Base-by-base conservation (phyloP, 2,113 vertebrate species). In the Pyxicephalus adspersus region DNA sequence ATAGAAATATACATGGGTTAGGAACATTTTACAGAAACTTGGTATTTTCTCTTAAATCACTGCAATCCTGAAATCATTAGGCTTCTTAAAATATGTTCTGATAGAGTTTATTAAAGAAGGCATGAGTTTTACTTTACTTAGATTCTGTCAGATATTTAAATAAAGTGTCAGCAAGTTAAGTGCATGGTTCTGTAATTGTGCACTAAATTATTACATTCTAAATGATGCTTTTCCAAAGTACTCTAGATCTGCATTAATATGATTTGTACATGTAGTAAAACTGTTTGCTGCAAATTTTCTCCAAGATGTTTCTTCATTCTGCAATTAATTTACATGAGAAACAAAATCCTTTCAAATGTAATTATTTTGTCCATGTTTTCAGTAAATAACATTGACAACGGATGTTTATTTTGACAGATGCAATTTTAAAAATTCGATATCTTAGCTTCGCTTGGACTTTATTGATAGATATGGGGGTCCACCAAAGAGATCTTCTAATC, bases 221-320 rank as follows among this genome's bases (percentile, higher is more conserved):
- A 45, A 45, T 45, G 38, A 45, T 45, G 38, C 15, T 45, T 45
- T 13, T 45, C 38, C 15, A 45, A 73, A 72, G 52, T 34, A 6
- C 29, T 73, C 26, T 57, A 28, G 29, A 57, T 19, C 22, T 15
- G 15, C 58, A 25, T 61, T 61, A 61, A 61, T 61, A 25, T 61
- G 58, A 61, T 61, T 61, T 61, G 58, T 61, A 25, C 15, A 29
- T 22, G 5, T 19, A 7, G n/a, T 73, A 58, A 73, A 64, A 68
- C 16, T 68, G 28, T 51, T 68, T 51, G 25, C 66, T 45, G 38
- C 5, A 45, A 45, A 45, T 45, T 45, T n/a, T 45, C 38, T 45
- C 38, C 38, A 9, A 45, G 38, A 45, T 13, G 9, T 45, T 45
- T 45, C 38, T 9, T 45, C 11, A 64, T 26, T n/a, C 28, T 20